Percentiles rank a stretch among this genome's conserved stretches.
Evolutionary conservation across 2,113 vertebrate genomes (phyloP).

Genomic region (Mesocricetus auratus): DNA sequence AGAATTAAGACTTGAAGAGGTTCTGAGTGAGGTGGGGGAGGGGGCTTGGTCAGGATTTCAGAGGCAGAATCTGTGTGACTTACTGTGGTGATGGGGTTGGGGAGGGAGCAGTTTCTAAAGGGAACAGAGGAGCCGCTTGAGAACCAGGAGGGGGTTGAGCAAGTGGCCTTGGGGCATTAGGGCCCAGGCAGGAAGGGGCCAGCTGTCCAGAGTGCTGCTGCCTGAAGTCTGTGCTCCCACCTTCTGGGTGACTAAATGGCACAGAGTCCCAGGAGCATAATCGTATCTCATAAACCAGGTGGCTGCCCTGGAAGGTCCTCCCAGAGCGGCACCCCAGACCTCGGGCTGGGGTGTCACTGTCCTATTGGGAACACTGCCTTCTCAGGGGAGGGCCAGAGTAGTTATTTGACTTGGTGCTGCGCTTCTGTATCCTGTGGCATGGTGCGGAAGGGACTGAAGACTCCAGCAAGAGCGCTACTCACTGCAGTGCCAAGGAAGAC

Average conservation of each 20-base stretch:
- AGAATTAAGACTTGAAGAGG: neutral
- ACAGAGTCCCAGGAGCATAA: too few relatives aligned
- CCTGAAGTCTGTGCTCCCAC: neutral
- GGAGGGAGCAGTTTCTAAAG: fast-evolving
- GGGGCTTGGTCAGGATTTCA: fast-evolving
- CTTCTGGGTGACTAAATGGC: fast-evolving
- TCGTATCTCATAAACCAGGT: fast-evolving
- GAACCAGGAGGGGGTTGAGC: neutral
- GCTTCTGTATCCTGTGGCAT: neutral
- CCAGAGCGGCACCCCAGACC: neutral
- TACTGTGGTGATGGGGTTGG: too few relatives aligned
- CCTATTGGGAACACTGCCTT: neutral
- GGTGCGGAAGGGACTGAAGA: fast-evolving
- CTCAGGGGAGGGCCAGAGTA: neutral
- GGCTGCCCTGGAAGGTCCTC: neutral
- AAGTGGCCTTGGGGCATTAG: neutral
- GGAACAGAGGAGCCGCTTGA: neutral
- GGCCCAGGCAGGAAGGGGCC: neutral
- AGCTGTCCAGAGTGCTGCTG: too few relatives aligned
- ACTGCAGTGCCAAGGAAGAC: neutral
- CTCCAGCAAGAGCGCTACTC: fast-evolving
- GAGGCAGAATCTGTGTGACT: fast-evolving
- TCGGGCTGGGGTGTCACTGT: neutral
- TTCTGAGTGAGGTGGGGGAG: neutral
- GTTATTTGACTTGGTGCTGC: fast-evolving